Evolutionary conservation across 2,113 vertebrate species (phyloP), one percentile per base, ranked within the genome.

Genomic region (Chaetops frenatus): DNA sequence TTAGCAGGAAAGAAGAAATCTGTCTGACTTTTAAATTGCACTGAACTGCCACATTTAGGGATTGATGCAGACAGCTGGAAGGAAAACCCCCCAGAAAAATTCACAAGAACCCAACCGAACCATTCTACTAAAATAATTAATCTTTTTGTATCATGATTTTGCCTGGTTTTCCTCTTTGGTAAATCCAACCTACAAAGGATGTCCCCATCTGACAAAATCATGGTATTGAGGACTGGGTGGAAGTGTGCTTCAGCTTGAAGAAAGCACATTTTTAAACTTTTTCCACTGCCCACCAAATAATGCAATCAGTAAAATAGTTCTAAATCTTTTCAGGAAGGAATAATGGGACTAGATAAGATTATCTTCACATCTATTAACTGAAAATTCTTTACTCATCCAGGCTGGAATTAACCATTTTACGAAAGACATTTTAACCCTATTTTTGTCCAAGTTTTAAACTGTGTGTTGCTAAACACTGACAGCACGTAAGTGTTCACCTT

Each of bases 81-180:
- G 44, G 22, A n/a, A n/a, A 31, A 2, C 1, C 2, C 17, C 18
- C 4, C 0, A 40, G n/a, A 54, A 19, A n/a, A 13, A 3, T 10
- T n/a, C 15, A 15, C 31, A 66, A 51, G n/a, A 24, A 23, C 33
- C 10, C 18, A 73, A 10, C 5, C 18, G 44, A 57, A 3, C 7
- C 20, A 14, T 45, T 71, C 47, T 45, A 8, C 36, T 48, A 40
- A 60, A 81, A 31, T 15, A 28, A 18, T 12, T 5, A 1, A 7
- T 33, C 25, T 53, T 51, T 48, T 33, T 38, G 15, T 17, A 18
- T 8, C 7, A 12, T 29, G 15, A 29, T 27, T 66, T 28, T 58
- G 7, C 29, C 11, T 36, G 20, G 13, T 71, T 70, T 73, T 65
- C 31, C 51, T 50, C 42, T 62, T 35, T 38, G 11, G 11, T 45